phyloP scores from a whole-genome alignment of 2,113 vertebrate genomes.

The Dascyllus trimaculatus region DNA sequence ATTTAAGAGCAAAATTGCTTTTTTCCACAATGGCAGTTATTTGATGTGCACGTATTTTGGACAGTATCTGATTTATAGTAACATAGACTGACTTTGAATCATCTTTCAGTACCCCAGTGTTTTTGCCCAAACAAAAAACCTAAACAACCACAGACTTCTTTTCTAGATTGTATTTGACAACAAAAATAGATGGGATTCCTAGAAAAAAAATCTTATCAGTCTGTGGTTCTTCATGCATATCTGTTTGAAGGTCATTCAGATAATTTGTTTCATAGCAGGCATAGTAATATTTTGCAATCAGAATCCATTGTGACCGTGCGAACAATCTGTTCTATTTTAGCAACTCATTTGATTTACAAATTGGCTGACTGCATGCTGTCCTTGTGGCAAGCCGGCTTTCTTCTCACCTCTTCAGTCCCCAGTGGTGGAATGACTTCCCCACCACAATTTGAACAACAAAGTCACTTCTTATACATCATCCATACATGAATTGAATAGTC shows the following conservation, averaged over 20 bases:
- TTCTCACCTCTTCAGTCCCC: constrained; percentile 35
- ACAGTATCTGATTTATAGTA: neutral
- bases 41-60: neutral
- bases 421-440: constrained; percentile 48
- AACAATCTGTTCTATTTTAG: constrained; percentile 64
- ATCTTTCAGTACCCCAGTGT: neutral
- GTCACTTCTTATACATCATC: constrained; percentile 44
- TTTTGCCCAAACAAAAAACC: constrained; percentile 21
- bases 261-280: constrained; percentile 39
- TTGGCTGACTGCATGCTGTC: constrained; percentile 37
- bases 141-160: constrained; percentile 10
- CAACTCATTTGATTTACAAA: constrained; percentile 73
- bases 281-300: constrained; percentile 39
- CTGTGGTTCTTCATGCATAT: constrained; percentile 25
- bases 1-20: neutral
- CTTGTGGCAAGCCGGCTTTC: constrained; percentile 43
- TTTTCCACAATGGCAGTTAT: constrained; percentile 10
- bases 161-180: constrained; percentile 50
- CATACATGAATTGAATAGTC: constrained; percentile 18
- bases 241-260: constrained; percentile 51
- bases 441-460: constrained; percentile 55
- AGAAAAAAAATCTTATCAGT: constrained; percentile 42
- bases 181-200: constrained; percentile 30
- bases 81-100: neutral
- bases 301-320: constrained; percentile 42